These are phyloP conservation scores for Astropecten irregularis DNA, from an alignment of 53 echinoderm and acorn worm genomes.

Conservation along the genomic window DNA sequence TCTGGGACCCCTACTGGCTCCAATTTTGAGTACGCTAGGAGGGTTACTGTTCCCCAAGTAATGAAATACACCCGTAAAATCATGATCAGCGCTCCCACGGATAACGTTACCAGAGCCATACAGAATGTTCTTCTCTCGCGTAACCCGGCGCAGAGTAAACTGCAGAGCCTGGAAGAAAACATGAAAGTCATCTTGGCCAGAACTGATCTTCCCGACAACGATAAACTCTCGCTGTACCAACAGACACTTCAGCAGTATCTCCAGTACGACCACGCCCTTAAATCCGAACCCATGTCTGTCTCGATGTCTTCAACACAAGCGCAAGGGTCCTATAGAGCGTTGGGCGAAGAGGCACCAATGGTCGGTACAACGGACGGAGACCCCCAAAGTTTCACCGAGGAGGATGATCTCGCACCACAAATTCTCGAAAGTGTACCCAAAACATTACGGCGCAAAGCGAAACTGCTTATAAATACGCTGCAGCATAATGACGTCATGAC, in stretches of 20 bases:
- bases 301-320: not conserved
- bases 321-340: not conserved
- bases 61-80: slow-evolving; percentile 42
- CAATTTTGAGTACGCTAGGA: slow-evolving; percentile 11
- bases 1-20: slow-evolving; percentile 28
- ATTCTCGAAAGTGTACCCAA: slow-evolving; percentile 22
- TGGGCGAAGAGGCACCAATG: too few relatives aligned
- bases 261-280: not conserved
- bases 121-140: slow-evolving; percentile 18
- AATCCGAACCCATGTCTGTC: not conserved
- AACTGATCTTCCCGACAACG: not conserved
- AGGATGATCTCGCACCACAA: not conserved
- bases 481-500: not conserved
- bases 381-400: not conserved
- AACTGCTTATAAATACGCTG: not conserved
- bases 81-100: slow-evolving; percentile 30
- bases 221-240: not conserved
- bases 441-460: slow-evolving; percentile 5
- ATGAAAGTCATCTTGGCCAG: not conserved
- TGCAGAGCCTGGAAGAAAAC: slow-evolving; percentile 1
- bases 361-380: not conserved
- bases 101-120: not conserved
- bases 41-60: not conserved
- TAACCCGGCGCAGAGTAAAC: not conserved
- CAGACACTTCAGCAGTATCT: not conserved